Percentiles rank a stretch among this genome's conserved stretches.
These are phyloP conservation scores for Mormyrops boulengeri DNA, from an alignment of 2,797 vertebrate species.

Conservation along the genomic window DNA sequence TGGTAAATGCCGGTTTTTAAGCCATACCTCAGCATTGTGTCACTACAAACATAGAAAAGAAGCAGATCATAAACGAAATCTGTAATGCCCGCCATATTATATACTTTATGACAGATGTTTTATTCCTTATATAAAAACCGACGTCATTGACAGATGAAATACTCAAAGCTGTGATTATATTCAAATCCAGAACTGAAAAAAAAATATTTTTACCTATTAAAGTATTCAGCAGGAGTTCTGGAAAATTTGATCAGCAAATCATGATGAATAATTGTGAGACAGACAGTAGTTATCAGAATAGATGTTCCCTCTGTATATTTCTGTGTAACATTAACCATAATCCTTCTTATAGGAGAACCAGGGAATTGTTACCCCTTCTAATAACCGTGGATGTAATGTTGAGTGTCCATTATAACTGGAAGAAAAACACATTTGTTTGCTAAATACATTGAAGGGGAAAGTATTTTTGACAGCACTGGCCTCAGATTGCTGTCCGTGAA, in stretches of 20 bases:
- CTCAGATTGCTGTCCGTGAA: slow-evolving; percentile 34
- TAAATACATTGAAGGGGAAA: slow-evolving; percentile 44
- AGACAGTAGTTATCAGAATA: not conserved
- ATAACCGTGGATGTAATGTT: slow-evolving; percentile 52
- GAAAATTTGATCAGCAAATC: slow-evolving; percentile 47
- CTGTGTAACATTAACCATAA: not conserved
- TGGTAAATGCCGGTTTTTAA: not conserved
- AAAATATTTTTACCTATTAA: slow-evolving; percentile 14
- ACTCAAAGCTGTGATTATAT: not conserved
- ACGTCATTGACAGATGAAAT: not conserved
- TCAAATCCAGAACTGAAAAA: not conserved
- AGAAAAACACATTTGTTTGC: slow-evolving; percentile 41
- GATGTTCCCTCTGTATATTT: not conserved
- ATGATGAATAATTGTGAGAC: slow-evolving; percentile 2
- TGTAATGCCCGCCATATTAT: not conserved
- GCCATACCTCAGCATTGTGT: not conserved
- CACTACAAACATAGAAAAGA: not conserved
- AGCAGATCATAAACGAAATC: not conserved
- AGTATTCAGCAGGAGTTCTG: slow-evolving; percentile 44
- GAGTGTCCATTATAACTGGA: slow-evolving; percentile 18
- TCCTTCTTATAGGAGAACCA: not conserved
- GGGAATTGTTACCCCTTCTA: slow-evolving; percentile 33
- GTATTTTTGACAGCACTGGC: slow-evolving; percentile 40
- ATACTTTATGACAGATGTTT: not conserved
- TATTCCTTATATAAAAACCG: not conserved